These are phyloP conservation scores for Neostethus bicornis DNA, from an alignment of 2,797 vertebrate species.

Conservation along the genomic window DNA sequence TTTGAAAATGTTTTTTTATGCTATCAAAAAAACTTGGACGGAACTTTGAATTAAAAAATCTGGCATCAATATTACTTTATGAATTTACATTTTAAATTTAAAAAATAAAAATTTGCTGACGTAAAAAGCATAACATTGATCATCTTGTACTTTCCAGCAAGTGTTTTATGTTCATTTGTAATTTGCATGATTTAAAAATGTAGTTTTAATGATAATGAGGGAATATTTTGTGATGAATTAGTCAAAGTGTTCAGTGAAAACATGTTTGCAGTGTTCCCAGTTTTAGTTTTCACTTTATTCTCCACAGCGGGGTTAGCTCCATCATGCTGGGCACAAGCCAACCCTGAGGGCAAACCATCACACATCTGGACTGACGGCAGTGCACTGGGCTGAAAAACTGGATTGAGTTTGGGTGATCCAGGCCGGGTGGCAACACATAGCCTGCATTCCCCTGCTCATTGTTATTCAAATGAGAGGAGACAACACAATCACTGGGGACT, in stretches of 20 bases:
- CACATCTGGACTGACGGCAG: conserved; percentile 64
- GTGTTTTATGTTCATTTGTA: no score
- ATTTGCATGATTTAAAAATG: no score
- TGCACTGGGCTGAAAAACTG: conserved; percentile 21
- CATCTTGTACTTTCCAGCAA: no score
- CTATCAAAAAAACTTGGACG: no score
- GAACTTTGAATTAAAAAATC: no score
- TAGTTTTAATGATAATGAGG: no score
- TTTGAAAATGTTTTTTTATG: no score
- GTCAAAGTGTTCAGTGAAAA: conserved; percentile 11
- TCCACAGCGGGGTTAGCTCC: conserved; percentile 43
- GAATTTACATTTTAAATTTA: no score
- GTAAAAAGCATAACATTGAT: no score
- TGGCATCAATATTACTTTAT: no score
- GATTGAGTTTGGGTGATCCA: conserved; percentile 47
- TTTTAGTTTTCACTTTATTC: conserved; percentile 38
- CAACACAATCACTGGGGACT: conserved; percentile 48
- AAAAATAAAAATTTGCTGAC: no score
- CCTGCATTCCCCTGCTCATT: conserved; percentile 66
- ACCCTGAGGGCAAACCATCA: conserved; percentile 33
- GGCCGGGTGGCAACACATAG: conserved; percentile 56
- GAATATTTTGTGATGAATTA: no score
- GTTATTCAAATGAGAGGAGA: conserved; percentile 72
- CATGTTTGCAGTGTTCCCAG: conserved; percentile 17
- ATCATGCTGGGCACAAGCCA: conserved; percentile 42